These are phyloP conservation scores for Tapirus indicus DNA, from an alignment of 2,797 vertebrate species.

Conservation along the genomic window DNA sequence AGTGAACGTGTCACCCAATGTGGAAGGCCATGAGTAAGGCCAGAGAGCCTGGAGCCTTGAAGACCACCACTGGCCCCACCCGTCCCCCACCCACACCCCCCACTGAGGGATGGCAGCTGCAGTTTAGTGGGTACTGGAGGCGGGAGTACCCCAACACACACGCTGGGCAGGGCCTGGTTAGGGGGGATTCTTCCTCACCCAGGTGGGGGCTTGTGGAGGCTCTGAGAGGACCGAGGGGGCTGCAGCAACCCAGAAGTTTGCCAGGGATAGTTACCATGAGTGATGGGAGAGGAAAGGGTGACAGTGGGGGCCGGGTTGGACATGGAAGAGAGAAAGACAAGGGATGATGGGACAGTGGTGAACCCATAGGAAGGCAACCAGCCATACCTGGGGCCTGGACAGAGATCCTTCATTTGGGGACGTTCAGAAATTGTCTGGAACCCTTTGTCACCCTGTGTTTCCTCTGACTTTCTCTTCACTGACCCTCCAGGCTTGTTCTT, in stretches of 20 bases:
- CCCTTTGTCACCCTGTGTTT: neutral
- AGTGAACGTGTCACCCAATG: neutral
- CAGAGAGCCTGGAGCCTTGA: neutral
- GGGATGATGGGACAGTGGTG: too few species aligned
- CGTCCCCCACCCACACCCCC: neutral
- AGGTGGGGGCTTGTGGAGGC: neutral
- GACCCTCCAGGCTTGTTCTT: neutral
- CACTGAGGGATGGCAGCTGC: too few species aligned
- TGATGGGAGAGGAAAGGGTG: neutral
- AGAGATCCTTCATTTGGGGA: neutral
- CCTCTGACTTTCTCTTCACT: neutral
- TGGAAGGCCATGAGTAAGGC: neutral
- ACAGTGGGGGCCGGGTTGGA: neutral
- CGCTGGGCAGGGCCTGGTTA: neutral
- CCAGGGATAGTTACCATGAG: neutral
- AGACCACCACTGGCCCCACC: fast-evolving
- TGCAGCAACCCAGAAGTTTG: too few species aligned
- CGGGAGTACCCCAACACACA: neutral
- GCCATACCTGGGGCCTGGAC: neutral
- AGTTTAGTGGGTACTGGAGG: neutral
- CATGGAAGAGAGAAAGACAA: neutral
- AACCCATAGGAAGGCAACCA: neutral
- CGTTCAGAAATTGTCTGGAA: neutral
- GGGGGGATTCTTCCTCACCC: neutral
- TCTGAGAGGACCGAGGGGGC: neutral